Conservation (phyloP, 2,113 vertebrate genomes). For the Ellobius talpinus region DNA sequence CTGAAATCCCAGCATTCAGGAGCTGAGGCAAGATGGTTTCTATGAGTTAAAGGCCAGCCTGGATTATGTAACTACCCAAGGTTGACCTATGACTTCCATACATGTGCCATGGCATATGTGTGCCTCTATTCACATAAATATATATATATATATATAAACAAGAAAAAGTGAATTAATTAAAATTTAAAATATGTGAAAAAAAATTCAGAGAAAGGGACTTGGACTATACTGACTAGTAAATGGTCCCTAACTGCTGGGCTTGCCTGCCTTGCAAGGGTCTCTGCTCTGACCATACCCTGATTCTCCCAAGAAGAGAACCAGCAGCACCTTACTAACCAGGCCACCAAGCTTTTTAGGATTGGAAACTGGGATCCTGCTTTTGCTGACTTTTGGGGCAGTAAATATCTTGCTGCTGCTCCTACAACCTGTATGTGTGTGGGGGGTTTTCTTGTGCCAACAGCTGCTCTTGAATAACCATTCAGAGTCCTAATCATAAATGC, state of each 20-base stretch:
- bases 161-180: neutral
- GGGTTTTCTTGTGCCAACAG: too few species aligned
- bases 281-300: neutral
- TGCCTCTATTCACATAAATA: neutral
- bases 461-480: too few species aligned
- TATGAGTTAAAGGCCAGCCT: neutral
- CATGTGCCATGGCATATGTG: neutral
- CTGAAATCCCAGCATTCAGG: neutral
- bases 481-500: too few species aligned
- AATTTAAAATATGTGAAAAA: neutral
- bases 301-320: neutral
- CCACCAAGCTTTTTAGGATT: neutral
- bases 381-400: constrained; percentile 10
- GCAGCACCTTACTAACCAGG: neutral
- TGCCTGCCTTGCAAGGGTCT: neutral
- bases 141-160: neutral
- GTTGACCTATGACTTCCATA: neutral
- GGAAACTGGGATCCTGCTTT: neutral
- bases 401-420: neutral
- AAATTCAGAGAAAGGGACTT: neutral
- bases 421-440: neutral
- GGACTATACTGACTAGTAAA: neutral
- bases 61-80: neutral
- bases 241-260: neutral
- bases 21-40: neutral